Evolutionary conservation across 2,797 vertebrate genomes (phyloP).

Genomic region (Calcarius lapponicus): DNA sequence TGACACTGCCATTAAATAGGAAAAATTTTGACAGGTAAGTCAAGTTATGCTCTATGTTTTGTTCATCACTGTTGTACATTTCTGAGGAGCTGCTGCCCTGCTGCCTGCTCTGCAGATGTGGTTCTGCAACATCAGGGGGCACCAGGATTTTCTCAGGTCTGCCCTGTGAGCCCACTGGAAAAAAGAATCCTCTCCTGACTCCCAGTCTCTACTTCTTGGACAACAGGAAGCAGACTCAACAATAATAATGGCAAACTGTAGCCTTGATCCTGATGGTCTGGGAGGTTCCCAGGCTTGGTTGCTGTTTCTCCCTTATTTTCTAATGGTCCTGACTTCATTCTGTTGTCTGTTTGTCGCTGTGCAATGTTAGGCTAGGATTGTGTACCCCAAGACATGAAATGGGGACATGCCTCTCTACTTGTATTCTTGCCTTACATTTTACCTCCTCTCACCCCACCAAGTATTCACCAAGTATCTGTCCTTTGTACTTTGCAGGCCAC

Average conservation of each 20-base stretch:
- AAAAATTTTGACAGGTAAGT: neutral
- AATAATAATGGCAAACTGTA: neutral
- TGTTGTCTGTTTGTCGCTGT: fast-evolving
- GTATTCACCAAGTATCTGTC: neutral
- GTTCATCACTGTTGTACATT: neutral
- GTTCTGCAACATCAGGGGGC: neutral
- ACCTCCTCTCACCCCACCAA: too few species aligned
- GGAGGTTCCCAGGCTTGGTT: neutral
- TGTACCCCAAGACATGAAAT: neutral
- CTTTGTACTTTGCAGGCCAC: neutral
- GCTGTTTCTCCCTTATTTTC: neutral
- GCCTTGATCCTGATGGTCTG: neutral
- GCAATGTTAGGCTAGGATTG: neutral
- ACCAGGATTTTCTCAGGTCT: neutral
- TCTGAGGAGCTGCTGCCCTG: neutral
- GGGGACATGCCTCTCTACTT: neutral
- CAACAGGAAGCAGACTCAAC: neutral
- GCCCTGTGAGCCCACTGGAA: neutral
- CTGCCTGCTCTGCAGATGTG: neutral
- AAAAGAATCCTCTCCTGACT: neutral
- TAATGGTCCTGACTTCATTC: neutral
- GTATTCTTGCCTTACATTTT: neutral
- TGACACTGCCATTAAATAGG: neutral
- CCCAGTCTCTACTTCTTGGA: neutral
- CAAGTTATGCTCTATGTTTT: neutral